Base-by-base conservation (phyloP, 2,113 vertebrate genomes). In the Hydropotes inermis region DNA sequence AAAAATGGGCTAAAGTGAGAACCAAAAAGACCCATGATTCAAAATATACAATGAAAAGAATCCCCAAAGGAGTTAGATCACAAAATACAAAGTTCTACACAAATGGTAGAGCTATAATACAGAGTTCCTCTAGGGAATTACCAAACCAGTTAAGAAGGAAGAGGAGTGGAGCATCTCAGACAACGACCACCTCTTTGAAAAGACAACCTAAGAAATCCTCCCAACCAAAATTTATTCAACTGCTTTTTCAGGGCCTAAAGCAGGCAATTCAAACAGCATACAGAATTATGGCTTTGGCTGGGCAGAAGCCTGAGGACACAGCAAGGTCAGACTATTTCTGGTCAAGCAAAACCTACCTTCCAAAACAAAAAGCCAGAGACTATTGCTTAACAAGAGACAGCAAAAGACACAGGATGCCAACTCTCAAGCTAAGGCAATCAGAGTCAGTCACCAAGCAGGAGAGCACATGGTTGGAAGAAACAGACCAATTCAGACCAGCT, bases 181-280 rank as follows among this genome's bases (percentile, higher is more conserved):
- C 55, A 79, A 92, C 23, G 11, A 47, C 43, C 16, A 60, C 54
- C 82, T 91, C 95, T 87, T 94, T 64, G 36, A 95, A 76, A 86
- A 97, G 83, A 78, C 95, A 76, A 55, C 30, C 87, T 85, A 97
- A 97, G 89, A 96, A 94, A 95, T 60, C 78, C 47, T 93, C 91
- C 61, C 95, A 92, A 86, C 83, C 91, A 57, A 96, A 64, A 61
- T 92, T 97, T 45, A 87, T 96, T 64, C 89, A 97, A 23, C 14
- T 92, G 78, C 61, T 98, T 87, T 94, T 95, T 74, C 94, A 96
- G 21, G 57, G 88, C 76, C 57, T 98, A 84, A 95, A 83, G 78
- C 84, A 87, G 64, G 91, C 96, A 95, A 93, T 97, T 36, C 96
- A 96, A 84, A 70, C 12, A 39, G 96, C 89, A 89, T 47, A 76